phyloP scores from a whole-genome alignment of 2,113 vertebrate species.

The Cheirogaleus medius region DNA sequence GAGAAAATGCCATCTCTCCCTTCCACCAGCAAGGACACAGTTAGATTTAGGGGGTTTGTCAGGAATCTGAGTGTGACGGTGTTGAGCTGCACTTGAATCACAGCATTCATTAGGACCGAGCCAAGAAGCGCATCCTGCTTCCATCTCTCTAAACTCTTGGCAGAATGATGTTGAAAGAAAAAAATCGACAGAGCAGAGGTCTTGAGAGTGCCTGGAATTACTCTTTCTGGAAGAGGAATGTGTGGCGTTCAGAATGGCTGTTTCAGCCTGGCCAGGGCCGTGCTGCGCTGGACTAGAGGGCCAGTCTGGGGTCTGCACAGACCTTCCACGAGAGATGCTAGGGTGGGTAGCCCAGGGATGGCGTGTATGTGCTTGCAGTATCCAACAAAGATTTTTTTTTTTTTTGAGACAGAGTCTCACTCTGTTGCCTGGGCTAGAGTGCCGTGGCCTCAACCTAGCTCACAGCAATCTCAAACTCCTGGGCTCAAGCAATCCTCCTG shows the following conservation, averaged over 20 bases:
- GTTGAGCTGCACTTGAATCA: not conserved
- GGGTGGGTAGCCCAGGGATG: not conserved
- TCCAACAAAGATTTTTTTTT: not conserved
- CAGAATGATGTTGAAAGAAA: not conserved
- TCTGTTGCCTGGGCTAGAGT: too few relatives aligned
- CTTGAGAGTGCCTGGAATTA: not conserved
- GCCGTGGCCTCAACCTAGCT: too few relatives aligned
- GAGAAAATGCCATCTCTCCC: not conserved
- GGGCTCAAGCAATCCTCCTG: too few relatives aligned
- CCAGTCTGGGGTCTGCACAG: not conserved
- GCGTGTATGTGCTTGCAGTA: not conserved
- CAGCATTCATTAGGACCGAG: not conserved
- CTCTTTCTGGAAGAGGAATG: not conserved
- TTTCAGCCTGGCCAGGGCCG: not conserved
- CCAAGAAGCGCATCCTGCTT: not conserved
- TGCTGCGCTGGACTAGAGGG: not conserved
- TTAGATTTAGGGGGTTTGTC: not conserved
- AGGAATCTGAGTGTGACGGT: fast-evolving
- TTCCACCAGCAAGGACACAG: not conserved
- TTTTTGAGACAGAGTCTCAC: too few relatives aligned
- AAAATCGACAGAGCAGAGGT: not conserved
- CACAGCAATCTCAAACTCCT: too few relatives aligned
- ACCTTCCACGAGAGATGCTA: not conserved
- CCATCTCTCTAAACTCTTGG: not conserved
- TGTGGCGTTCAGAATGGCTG: fast-evolving